phyloP scores from a whole-genome alignment of 2,113 vertebrate genomes.

The Pseudonaja textilis region DNA sequence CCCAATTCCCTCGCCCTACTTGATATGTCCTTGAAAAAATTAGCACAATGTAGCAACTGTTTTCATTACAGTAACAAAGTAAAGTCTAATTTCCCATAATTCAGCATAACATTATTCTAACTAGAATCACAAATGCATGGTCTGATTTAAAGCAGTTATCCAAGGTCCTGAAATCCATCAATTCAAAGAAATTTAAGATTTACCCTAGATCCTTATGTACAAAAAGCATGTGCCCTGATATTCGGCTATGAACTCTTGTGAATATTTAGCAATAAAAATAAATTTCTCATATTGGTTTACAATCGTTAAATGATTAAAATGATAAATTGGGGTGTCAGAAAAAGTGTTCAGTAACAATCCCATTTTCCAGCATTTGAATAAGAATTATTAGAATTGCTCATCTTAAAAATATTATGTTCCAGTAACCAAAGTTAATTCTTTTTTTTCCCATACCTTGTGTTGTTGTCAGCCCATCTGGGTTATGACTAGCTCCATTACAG shows the following conservation, averaged over 20 bases:
- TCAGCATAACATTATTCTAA: not conserved
- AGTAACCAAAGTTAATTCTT: not conserved
- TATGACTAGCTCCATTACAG: not conserved
- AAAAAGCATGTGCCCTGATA: not conserved
- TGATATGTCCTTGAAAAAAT: not conserved
- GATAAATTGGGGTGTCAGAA: not conserved
- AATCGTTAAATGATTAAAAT: not conserved
- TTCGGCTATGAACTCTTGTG: not conserved
- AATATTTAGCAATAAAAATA: not conserved
- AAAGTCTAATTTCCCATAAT: not conserved
- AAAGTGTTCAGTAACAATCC: not conserved
- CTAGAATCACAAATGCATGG: no score
- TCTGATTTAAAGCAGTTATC: not conserved
- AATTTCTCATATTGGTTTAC: not conserved
- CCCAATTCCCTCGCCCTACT: not conserved
- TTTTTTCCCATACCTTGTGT: not conserved
- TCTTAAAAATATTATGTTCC: constrained; percentile 2
- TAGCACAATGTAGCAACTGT: not conserved
- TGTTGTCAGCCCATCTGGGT: not conserved
- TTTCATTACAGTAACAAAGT: not conserved
- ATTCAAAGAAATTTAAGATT: not conserved
- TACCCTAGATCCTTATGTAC: not conserved
- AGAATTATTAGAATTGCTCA: not conserved
- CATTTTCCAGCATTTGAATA: not conserved
- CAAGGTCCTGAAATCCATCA: constrained; percentile 9